phyloP scores from a whole-genome alignment of 1,140 invertebrate genomes.

The Drosophila pandora region DNA sequence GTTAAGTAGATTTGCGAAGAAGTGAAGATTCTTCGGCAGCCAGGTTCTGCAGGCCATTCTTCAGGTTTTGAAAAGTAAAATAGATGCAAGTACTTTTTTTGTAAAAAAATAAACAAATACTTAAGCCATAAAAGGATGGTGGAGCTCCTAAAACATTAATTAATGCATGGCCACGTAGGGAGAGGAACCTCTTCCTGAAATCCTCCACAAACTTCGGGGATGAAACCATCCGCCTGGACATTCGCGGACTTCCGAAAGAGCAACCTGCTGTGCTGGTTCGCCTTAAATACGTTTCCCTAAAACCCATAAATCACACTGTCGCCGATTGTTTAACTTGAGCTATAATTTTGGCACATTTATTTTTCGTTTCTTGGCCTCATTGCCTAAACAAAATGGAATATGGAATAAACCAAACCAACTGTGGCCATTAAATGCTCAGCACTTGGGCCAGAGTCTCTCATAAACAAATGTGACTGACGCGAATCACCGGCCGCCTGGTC shows the following conservation, averaged over 20 bases:
- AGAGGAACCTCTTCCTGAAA: background rate
- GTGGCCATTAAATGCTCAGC: constrained; percentile 30
- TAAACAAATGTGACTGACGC: constrained; percentile 32
- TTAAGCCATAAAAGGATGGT: constrained; percentile 42
- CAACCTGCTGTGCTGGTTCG: background rate
- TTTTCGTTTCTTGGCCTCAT: constrained; percentile 11
- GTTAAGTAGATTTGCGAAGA: constrained; percentile 20
- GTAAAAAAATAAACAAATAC: constrained; percentile 18
- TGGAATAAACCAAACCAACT: constrained; percentile 47
- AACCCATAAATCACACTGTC: constrained; percentile 6
- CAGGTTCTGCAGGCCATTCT: constrained; percentile 1
- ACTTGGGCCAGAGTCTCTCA: constrained; percentile 14
- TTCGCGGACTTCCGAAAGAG: background rate
- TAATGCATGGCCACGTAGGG: constrained; percentile 55
- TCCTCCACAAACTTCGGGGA: background rate
- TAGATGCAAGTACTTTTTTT: no score
- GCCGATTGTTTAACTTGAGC: constrained; percentile 11
- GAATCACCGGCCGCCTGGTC: background rate
- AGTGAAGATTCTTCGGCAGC: no score
- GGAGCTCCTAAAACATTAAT: constrained; percentile 32
- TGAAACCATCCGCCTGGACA: background rate
- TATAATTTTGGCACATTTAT: constrained; percentile 23
- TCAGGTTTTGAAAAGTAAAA: background rate
- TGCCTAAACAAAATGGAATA: constrained; percentile 33
- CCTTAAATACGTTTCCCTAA: background rate